These are phyloP conservation scores for Sebastes dallii DNA, from an alignment of 2,797 vertebrate genomes.

Conservation along the genomic window DNA sequence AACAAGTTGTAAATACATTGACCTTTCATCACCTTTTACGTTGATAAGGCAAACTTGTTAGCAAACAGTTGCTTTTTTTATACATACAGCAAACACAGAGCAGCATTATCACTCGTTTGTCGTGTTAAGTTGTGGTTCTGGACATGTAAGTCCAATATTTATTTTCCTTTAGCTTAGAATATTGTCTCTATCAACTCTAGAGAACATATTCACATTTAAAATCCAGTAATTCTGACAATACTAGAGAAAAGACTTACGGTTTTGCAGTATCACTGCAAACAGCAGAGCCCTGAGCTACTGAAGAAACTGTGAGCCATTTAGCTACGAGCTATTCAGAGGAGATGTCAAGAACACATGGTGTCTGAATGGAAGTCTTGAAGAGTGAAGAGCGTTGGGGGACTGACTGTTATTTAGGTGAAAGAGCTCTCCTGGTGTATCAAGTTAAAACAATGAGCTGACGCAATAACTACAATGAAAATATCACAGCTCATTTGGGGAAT, in stretches of 20 bases:
- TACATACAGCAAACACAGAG: too few species aligned
- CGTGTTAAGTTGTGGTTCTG: too few species aligned
- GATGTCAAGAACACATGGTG: slow-evolving; percentile 45
- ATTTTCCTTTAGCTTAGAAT: neutral
- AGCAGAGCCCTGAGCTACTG: neutral
- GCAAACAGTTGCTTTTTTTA: too few species aligned
- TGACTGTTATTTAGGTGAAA: slow-evolving; percentile 19
- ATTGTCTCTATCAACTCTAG: neutral
- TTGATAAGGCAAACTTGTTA: too few species aligned
- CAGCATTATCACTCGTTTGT: too few species aligned
- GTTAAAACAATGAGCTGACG: slow-evolving; percentile 5
- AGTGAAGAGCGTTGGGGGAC: neutral
- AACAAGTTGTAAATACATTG: neutral
- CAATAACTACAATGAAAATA: neutral
- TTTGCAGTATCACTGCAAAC: neutral
- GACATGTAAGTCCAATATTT: too few species aligned
- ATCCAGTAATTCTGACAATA: neutral
- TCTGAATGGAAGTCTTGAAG: slow-evolving; percentile 8
- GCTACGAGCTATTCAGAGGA: neutral
- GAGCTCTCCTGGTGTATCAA: neutral
- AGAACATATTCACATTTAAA: neutral
- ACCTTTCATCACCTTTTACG: neutral
- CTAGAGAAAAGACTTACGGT: neutral
- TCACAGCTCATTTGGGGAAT: neutral
- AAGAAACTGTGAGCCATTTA: slow-evolving; percentile 6